Percentiles rank a stretch among this genome's conserved stretches.
These are phyloP conservation scores for Chrysotoxum bicinctum DNA, from an alignment of 2,888 invertebrate genomes.

Conservation along the genomic window DNA sequence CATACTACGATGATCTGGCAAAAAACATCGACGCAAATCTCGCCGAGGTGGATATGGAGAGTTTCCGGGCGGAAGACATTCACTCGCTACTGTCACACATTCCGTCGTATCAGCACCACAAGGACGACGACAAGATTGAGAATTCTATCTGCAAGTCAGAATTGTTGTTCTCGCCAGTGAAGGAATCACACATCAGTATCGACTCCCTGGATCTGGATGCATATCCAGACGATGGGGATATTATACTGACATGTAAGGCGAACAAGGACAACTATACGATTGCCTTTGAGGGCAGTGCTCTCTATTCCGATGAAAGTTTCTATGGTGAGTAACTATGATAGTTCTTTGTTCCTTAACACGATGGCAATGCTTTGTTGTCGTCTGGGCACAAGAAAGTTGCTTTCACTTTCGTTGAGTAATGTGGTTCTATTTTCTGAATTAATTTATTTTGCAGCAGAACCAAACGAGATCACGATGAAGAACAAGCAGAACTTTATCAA, in stretches of 20 bases:
- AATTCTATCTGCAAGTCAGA: slow-evolving; percentile 97
- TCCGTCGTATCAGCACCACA: slow-evolving; percentile 86
- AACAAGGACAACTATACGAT: slow-evolving; percentile 98
- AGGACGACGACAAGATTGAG: slow-evolving; percentile 83
- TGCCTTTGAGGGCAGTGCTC: slow-evolving; percentile 94
- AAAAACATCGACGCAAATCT: slow-evolving; percentile 95
- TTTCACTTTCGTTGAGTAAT: slow-evolving; percentile 53
- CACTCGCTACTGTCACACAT: slow-evolving; percentile 91
- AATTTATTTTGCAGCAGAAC: slow-evolving; percentile 76
- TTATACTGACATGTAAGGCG: slow-evolving; percentile 94
- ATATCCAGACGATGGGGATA: slow-evolving; percentile 89
- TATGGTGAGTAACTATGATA: slow-evolving; percentile 81
- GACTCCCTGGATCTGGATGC: slow-evolving; percentile 95
- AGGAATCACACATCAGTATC: slow-evolving; percentile 91
- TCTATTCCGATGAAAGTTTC: slow-evolving; percentile 93
- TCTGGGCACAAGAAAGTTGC: slow-evolving; percentile 28
- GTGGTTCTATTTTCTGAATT: neutral
- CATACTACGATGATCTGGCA: slow-evolving; percentile 92
- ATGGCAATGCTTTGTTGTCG: neutral
- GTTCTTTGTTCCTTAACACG: slow-evolving; percentile 46
- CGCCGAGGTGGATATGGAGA: slow-evolving; percentile 97
- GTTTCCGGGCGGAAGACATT: slow-evolving; percentile 95
- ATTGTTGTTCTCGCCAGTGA: slow-evolving; percentile 93
- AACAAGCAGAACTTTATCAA: slow-evolving; percentile 81
- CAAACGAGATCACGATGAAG: slow-evolving; percentile 78